Evolutionary conservation across 2,797 vertebrate genomes (phyloP).

Genomic region (Lithobates sylvaticus): DNA sequence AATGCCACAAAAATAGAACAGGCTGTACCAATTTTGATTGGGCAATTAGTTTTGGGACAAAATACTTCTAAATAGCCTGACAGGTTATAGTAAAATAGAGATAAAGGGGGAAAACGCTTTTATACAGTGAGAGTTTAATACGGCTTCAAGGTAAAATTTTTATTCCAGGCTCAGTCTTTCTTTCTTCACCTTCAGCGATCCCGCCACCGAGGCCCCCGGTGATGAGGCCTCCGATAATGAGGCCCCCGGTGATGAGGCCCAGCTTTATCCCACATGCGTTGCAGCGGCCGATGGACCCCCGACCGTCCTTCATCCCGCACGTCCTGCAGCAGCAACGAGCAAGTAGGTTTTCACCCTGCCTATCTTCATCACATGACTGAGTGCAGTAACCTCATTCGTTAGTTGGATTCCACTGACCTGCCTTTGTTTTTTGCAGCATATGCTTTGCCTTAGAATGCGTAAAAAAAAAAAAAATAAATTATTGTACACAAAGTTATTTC

Average conservation of each 20-base stretch:
- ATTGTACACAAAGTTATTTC: too few species aligned
- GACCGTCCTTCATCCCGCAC: constrained; percentile 53
- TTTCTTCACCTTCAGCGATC: constrained; percentile 69
- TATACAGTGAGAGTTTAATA: too few species aligned
- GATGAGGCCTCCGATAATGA: constrained; percentile 85
- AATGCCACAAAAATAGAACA: too few species aligned
- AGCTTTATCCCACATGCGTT: constrained; percentile 91
- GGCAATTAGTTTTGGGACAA: too few species aligned
- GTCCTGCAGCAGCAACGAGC: constrained; percentile 43
- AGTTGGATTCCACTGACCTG: not conserved
- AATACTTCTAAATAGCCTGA: too few species aligned
- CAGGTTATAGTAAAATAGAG: too few species aligned
- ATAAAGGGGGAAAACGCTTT: too few species aligned
- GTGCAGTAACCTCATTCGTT: too few species aligned
- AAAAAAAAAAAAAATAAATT: too few species aligned
- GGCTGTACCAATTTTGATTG: too few species aligned
- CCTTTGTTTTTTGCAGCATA: not conserved
- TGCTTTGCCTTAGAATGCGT: not conserved
- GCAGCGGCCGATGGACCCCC: constrained; percentile 77
- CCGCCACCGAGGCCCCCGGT: constrained; percentile 82
- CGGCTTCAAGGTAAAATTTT: too few species aligned
- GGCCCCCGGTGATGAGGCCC: constrained; percentile 81
- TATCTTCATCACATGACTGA: too few species aligned
- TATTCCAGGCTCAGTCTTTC: not conserved
- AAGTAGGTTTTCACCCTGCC: not conserved